These are phyloP conservation scores for Callopanchax toddi DNA, from an alignment of 2,113 vertebrate genomes.

Conservation along the genomic window DNA sequence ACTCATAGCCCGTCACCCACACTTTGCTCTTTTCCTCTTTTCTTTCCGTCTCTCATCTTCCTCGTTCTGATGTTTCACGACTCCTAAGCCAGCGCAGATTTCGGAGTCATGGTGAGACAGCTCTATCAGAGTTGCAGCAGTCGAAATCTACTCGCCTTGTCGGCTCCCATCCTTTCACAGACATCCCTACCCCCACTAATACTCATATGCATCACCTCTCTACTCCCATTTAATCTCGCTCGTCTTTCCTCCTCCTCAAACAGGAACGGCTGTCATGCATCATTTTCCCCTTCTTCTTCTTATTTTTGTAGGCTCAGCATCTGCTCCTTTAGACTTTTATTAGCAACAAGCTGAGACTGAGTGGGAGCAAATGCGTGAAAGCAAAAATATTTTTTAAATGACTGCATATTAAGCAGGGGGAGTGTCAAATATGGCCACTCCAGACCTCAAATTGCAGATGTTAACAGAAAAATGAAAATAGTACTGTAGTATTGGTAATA, in stretches of 20 bases:
- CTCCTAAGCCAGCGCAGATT: conserved; percentile 45
- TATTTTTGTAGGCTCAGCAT: conserved; percentile 19
- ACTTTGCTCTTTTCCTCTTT: conserved; percentile 52
- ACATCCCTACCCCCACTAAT: conserved; percentile 5
- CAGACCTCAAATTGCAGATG: no score
- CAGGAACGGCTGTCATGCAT: conserved; percentile 32
- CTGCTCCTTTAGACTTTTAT: conserved; percentile 43
- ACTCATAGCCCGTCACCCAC: conserved; percentile 54
- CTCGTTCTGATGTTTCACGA: conserved; percentile 51
- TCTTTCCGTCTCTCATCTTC: conserved; percentile 20
- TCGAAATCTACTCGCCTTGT: conserved; percentile 50
- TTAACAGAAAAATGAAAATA: background rate
- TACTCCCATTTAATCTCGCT: conserved; percentile 35
- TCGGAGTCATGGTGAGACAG: conserved; percentile 47
- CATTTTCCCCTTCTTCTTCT: conserved; percentile 5
- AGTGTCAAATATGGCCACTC: no score
- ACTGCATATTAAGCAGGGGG: background rate
- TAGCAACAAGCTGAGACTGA: conserved; percentile 28
- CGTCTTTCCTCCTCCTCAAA: conserved; percentile 3
- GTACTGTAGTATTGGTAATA: background rate
- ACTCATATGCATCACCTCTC: conserved; percentile 34
- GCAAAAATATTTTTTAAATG: background rate
- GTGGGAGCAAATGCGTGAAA: background rate
- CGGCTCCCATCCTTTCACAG: conserved; percentile 17
- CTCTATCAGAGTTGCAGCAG: conserved; percentile 43